Percentiles rank a stretch among this genome's conserved stretches.
Evolutionary conservation across 2,113 vertebrate genomes (phyloP).

Genomic region (Hippocampus guttulatus): DNA sequence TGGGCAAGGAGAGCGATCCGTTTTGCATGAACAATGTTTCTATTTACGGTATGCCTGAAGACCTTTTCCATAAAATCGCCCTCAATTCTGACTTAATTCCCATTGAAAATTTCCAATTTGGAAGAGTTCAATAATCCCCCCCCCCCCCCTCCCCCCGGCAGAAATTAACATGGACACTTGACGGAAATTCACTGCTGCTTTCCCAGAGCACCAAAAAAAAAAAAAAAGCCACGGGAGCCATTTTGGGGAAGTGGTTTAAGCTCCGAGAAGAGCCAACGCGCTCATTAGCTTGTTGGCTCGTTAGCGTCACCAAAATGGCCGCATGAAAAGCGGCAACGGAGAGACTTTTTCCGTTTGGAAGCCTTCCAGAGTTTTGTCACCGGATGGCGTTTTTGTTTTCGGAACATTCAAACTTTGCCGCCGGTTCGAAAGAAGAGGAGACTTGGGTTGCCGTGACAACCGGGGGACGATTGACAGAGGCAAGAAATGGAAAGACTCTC

Average conservation of each 20-base stretch:
- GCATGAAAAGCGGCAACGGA: neutral
- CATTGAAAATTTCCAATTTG: neutral
- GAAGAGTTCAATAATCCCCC: neutral
- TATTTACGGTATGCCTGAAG: neutral
- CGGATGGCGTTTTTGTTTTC: neutral
- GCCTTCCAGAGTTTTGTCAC: neutral
- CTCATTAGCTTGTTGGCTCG: neutral
- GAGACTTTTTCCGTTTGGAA: neutral
- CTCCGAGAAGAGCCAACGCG: neutral
- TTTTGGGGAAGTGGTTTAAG: too few species aligned
- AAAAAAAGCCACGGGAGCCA: too few species aligned
- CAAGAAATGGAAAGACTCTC: neutral
- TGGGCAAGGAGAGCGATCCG: neutral
- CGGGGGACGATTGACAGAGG: neutral
- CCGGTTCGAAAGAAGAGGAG: neutral
- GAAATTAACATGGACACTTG: neutral
- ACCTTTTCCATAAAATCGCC: neutral
- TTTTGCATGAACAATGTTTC: neutral
- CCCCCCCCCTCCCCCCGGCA: too few species aligned
- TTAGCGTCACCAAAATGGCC: neutral
- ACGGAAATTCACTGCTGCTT: neutral
- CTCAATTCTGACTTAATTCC: neutral
- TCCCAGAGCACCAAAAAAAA: neutral
- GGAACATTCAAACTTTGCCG: neutral
- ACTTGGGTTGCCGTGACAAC: neutral